Base-by-base conservation (phyloP, 2,113 vertebrate species). In the Ameiurus melas region DNA sequence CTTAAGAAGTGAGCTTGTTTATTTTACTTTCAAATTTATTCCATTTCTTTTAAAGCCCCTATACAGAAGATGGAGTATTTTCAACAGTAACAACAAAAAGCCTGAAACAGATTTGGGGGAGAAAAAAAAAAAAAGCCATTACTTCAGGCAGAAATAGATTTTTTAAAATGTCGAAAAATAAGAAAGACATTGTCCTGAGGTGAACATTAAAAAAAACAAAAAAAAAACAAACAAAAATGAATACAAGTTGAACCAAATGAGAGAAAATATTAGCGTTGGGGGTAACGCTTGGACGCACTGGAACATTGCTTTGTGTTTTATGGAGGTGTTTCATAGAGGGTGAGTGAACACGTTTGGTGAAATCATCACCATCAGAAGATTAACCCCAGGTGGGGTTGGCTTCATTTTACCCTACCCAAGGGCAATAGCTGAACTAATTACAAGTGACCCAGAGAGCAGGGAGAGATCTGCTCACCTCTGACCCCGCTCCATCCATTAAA, bases 271-370 rank as follows among this genome's bases (percentile, higher is more conserved):
- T 88, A 87, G 83, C 89, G 87, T 70, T 30, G 39, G 88, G 87
- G 84, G 86, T 47, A 86, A 85, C 84, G 91, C 79, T 81, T 86
- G 89, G 89, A 80, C 85, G 90, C 90, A 79, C 88, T 86, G 92
- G 91, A 91, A 92, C 92, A 91, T 86, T 92, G 92, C 91, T 90
- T 85, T 82, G 88, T 93, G 90, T 90, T 95, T 94, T 94, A 95
- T 93, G 91, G 90, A 88, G 83, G 90, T 83, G 90, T 90, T 94
- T 94, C 89, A 90, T 89, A 84, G 78, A 87, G 92, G 93, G 92
- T 95, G 92, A 47, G 77, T 77, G 91, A 94, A 86, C 91, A 92
- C 89, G 87, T 93, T 94, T 90, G 19, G 25, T 88, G 88, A 92
- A 81, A 92, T 73, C 64, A 88, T 88, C 10, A 17, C 86, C 79